Evolutionary conservation across 92 coral and sea anemone species (phyloP), one percentile per base, ranked within the genome.

Genomic region (Actinostola sp.): DNA sequence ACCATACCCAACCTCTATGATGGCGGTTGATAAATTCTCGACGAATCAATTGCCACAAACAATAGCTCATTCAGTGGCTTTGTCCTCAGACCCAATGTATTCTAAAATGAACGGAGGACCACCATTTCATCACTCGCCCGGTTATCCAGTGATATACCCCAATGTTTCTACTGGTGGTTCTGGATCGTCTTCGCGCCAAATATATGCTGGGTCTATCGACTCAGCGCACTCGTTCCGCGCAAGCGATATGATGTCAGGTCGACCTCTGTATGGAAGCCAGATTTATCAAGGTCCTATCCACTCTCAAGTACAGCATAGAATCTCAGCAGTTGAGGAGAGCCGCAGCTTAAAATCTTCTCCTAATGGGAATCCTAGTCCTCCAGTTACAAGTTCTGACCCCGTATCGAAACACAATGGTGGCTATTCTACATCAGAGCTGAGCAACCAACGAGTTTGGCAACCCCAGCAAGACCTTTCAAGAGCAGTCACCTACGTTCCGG

Each of bases 391-490:
- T 66, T 77, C 88, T 45, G 97, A 92, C 15, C 81, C 84, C 14
- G 80, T 86, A 49, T 82, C 87, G 36, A 81, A 75, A 28, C 83
- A 87, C 39, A 73, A 87, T 53, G 78, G 72, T n/a, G 88, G 92
- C 31, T 83, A 82, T 79, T 64, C 92, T 17, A 60, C 89, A 48
- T 91, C 97, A 2, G 99, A 95, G 59, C 74, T 92, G 69, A 72
- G 85, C 76, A 87, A 70, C 69, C 97, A 92, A 41, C 87, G 97
- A 49, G 97, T 95, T 15, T 95, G 99, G 99, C 99, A 95, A 43
- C 97, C 99, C 15, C 99, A 95, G 51, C 97, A 95, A 85, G 99
- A 95, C 76, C 85, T 95, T 31, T 82, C 99, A 51, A 75, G 97
- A 57, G 92, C 89, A 35, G 97, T 92, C 75, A 93, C 95, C 79